Base-by-base conservation (phyloP, 2,888 invertebrate genomes). In the Mythimna vitellina region DNA sequence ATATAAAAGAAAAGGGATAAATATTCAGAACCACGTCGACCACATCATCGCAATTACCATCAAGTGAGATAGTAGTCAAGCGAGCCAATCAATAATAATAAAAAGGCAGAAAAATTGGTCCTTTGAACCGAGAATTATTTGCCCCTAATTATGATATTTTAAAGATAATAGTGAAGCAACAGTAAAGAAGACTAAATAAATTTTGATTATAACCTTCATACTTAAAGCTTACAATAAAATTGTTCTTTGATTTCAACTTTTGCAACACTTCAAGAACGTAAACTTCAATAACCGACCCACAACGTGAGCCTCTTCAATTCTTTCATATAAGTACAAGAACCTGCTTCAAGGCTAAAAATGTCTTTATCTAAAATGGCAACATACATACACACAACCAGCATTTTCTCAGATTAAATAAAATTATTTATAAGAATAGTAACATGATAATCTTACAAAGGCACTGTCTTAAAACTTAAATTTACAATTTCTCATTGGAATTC, bases 401-500 rank as follows among this genome's bases (percentile, higher is more conserved):
- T 49, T 49, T 49, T 20, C 49, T 35, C 14, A 58, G 7, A 58
- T n/a, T 22, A 60, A 25, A 22, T 7, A 25, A 64, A 9, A 22
- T 54, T 53, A 4, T 42, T 22, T 60, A 6, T 9, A 20, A 29
- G 56, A 20, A 29, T 58, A 80, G 32, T 60, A 22, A 22, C 17
- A 46, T 29, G 3, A 57, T 66, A 65, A 84, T 84, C 84, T 84
- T 80, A 84, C 81, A 68, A 62, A 76, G 81, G 81, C 84, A 65
- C 76, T 56, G 32, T 60, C 22, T 29, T 42, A 17, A 35, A 20
- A 64, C 35, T 29, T 20, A 57, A 32, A 60, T 57, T 86, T 82
- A 95, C 70, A 95, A 83, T 80, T 86, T 93, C 73, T 96, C 95
- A 74, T 95, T 95, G 0, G 96, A 94, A 82, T 93, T 95, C 79